Conservation (phyloP, 2,888 invertebrate genomes). For the Baccha elongata region DNA sequence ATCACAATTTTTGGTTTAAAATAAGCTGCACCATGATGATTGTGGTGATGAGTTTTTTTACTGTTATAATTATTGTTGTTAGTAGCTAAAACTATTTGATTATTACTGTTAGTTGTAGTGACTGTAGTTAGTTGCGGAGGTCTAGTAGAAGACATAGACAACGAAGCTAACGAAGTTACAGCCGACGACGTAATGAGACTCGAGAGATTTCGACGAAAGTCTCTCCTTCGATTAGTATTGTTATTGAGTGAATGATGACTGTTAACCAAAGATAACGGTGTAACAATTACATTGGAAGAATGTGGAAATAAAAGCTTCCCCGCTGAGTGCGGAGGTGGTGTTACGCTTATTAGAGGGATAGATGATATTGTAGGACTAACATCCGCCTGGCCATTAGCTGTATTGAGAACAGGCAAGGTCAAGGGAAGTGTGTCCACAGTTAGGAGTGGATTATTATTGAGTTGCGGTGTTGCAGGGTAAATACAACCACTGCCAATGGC, state of each 20-base stretch:
- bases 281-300: slow-evolving; percentile 42
- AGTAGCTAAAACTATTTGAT: slow-evolving; percentile 73
- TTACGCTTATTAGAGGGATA: slow-evolving; percentile 58
- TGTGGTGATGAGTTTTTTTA: slow-evolving; percentile 74
- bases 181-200: slow-evolving; percentile 75
- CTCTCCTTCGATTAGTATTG: slow-evolving; percentile 66
- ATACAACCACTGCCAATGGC: slow-evolving; percentile 77
- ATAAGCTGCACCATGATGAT: slow-evolving; percentile 67
- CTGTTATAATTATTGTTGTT: slow-evolving; percentile 74
- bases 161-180: slow-evolving; percentile 73
- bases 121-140: slow-evolving; percentile 71
- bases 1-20: slow-evolving; percentile 82
- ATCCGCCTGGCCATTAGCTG: slow-evolving; percentile 78
- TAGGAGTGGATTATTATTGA: slow-evolving; percentile 75
- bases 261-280: slow-evolving; percentile 57
- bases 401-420: slow-evolving; percentile 76
- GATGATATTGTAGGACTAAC: slow-evolving; percentile 77
- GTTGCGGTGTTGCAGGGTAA: slow-evolving; percentile 69
- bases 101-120: slow-evolving; percentile 57
- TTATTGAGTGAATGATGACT: slow-evolving; percentile 77
- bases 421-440: slow-evolving; percentile 77
- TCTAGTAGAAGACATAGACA: slow-evolving; percentile 73
- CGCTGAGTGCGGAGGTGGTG: slow-evolving; percentile 49
- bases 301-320: slow-evolving; percentile 31
- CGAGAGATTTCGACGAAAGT: slow-evolving; percentile 68